Evolutionary conservation across 2,113 vertebrate species (phyloP), one percentile per base, ranked within the genome.

Genomic region (Nipponia nippon): DNA sequence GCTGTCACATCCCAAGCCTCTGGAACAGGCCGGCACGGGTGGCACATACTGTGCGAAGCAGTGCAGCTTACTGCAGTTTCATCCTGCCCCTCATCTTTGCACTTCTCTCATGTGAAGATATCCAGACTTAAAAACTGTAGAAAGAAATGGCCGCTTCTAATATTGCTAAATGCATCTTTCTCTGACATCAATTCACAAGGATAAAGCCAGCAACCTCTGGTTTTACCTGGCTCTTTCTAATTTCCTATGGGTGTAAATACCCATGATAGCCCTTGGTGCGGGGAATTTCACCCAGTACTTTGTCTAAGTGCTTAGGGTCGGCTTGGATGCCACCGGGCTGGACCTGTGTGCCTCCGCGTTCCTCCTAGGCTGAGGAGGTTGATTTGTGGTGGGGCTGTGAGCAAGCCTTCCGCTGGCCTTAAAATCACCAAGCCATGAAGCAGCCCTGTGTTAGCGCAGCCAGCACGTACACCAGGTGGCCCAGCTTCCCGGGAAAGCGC

Each of bases 31-130:
- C 1, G 32, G 14, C 22, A 14, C 0, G 13, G 16, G 38, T 36
- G 53, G 13, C 36, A 61, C 2, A 2, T 36, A 26, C 30, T 0
- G 1, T 52, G 46, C 1, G 1, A 78, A 61, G 38, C 20, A 52
- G 34, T 32, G 32, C 30, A 61, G 63, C 47, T 46, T 34, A 46
- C 38, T 61, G 32, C 26, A 62, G 15, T 70, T 62, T 46, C 65
- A 46, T 46, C 27, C 65, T 53, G 47, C 34, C 22, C 34, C 47
- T 71, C 34, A 22, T 53, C 56, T 55, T 70, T 62, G 26, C 32
- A 46, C 27, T 61, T 38, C 53, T 46, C 34, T 53, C 34, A 19
- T 16, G 40, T 71, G 65, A 32, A 61, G 38, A 27, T 46, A 53
- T 12, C 40, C 56, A 71, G 47, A 29, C 75, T 61, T 46, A 27